Evolutionary conservation across 1,140 invertebrate species (phyloP).

Genomic region (Drosophila leontia): DNA sequence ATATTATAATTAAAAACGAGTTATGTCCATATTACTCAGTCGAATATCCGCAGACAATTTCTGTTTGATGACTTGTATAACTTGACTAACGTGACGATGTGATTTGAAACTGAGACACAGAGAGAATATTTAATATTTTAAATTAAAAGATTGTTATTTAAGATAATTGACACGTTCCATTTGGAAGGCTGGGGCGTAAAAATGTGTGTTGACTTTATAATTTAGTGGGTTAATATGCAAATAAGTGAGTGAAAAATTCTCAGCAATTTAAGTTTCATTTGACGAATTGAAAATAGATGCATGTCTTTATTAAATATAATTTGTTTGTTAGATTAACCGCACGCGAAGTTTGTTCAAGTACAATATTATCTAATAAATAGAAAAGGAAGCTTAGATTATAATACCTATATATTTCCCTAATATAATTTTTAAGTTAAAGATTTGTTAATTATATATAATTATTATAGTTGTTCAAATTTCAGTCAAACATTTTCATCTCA

Average conservation of each 20-base stretch:
- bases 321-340: background rate
- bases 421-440: background rate
- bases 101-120: background rate
- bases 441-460: background rate
- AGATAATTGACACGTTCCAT: constrained; percentile 4
- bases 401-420: background rate
- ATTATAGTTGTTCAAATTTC: background rate
- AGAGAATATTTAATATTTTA: constrained; percentile 2
- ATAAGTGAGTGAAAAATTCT: constrained; percentile 7
- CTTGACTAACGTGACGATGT: background rate
- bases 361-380: background rate
- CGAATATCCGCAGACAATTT: background rate
- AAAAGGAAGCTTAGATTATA: background rate
- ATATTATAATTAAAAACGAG: background rate
- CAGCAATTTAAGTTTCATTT: background rate
- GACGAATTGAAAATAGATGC: background rate
- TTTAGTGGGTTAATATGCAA: constrained; percentile 9
- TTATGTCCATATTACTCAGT: background rate
- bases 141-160: constrained; percentile 3
- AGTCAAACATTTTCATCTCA: constrained; percentile 74
- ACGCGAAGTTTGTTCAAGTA: background rate
- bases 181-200: background rate
- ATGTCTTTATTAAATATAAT: constrained; percentile 12
- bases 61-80: background rate
- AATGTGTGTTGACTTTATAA: constrained; percentile 5